These are phyloP conservation scores for Caenorhabditis inopinata DNA, from an alignment of 1,140 invertebrate species.

Conservation along the genomic window DNA sequence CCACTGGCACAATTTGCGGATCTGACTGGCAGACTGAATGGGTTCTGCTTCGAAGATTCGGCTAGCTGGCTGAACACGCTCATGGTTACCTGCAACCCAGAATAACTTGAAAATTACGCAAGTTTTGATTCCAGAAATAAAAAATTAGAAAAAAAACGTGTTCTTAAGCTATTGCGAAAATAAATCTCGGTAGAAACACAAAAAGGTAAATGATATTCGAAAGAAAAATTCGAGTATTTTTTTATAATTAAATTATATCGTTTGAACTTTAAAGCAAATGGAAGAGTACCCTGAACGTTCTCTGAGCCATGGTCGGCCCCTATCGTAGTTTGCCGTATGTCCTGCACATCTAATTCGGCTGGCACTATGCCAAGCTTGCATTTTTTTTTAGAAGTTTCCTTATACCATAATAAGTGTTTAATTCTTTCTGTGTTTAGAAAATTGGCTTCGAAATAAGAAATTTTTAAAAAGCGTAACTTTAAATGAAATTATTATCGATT, in stretches of 20 bases:
- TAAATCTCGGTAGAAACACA: neutral
- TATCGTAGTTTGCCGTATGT: constrained; percentile 3
- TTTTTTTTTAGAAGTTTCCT: too few relatives aligned
- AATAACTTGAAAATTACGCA: too few relatives aligned
- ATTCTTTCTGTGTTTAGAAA: too few relatives aligned
- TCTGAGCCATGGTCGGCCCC: constrained; percentile 21
- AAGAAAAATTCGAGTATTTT: neutral
- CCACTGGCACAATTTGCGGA: constrained; percentile 38
- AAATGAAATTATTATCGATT: too few relatives aligned
- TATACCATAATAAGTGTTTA: too few relatives aligned
- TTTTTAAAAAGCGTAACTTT: too few relatives aligned
- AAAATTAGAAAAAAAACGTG: too few relatives aligned
- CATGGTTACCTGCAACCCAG: constrained; percentile 42
- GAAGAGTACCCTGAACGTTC: neutral
- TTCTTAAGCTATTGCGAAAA: too few relatives aligned
- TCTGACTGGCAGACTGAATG: constrained; percentile 51
- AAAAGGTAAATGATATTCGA: neutral
- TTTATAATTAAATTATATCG: neutral
- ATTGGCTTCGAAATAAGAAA: too few relatives aligned
- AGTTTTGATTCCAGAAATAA: too few relatives aligned
- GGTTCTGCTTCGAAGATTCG: constrained; percentile 50
- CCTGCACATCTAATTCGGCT: constrained; percentile 11
- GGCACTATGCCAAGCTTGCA: neutral
- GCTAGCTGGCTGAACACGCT: constrained; percentile 46
- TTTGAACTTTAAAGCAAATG: neutral